These are phyloP conservation scores for Diacarnus erythraeanus DNA, from an alignment of 37 sponge, comb jelly and placozoan genomes.

Conservation along the genomic window DNA sequence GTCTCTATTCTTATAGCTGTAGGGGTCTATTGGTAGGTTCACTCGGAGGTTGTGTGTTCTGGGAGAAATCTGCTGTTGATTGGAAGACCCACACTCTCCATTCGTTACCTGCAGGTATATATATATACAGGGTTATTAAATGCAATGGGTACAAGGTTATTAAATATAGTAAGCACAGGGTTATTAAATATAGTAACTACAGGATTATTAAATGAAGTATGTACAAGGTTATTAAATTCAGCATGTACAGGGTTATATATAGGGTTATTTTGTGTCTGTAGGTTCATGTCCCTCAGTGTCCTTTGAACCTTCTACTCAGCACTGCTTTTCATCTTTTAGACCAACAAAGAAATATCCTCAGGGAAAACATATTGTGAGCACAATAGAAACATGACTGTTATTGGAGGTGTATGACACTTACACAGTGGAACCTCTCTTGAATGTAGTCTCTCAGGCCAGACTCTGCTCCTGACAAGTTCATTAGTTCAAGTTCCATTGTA, in stretches of 20 bases:
- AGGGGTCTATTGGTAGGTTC: constrained; percentile 62
- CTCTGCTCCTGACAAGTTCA: too few species aligned
- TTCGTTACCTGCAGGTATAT: constrained; percentile 22
- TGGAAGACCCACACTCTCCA: constrained; percentile 28
- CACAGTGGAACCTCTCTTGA: too few species aligned
- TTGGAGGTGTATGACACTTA: too few species aligned
- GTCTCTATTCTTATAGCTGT: constrained; percentile 26
- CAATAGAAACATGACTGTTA: not conserved
- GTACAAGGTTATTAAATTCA: not conserved
- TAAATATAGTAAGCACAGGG: not conserved
- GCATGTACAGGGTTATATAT: not conserved
- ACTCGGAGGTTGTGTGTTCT: constrained; percentile 66
- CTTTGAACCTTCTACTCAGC: constrained; percentile 68
- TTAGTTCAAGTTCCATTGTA: too few species aligned
- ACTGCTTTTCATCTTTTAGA: constrained; percentile 68
- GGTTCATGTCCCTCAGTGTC: constrained; percentile 69
- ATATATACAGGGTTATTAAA: not conserved
- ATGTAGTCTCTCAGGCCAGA: too few species aligned
- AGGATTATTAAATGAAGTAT: not conserved
- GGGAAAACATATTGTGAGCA: constrained; percentile 60
- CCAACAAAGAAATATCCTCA: constrained; percentile 52
- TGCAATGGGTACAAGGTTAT: not conserved
- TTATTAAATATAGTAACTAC: too few species aligned
- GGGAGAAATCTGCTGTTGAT: constrained; percentile 40
- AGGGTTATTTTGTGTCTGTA: not conserved